phyloP scores from a whole-genome alignment of 2,888 invertebrate genomes.

The Plagodis pulveraria region DNA sequence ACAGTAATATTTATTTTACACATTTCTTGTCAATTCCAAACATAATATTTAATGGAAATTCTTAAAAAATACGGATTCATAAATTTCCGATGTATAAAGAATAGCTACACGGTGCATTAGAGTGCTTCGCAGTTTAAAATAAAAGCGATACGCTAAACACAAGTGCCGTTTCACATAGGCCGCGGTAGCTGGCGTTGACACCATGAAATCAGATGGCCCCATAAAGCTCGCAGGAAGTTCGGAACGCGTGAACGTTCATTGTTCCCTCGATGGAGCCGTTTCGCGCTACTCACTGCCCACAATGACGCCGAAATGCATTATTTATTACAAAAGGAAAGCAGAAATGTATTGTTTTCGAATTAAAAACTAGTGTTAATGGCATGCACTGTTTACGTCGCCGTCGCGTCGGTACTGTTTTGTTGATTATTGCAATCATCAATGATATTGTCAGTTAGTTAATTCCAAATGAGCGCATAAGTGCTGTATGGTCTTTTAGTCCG shows the following conservation, averaged over 20 bases:
- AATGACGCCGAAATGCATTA: conserved; percentile 50
- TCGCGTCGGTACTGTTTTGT: background rate
- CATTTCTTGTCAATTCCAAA: too few species aligned
- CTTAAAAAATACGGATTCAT: too few species aligned
- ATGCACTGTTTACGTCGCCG: conserved; percentile 1
- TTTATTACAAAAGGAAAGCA: conserved; percentile 37
- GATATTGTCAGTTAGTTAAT: too few species aligned
- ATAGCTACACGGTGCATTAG: conserved; percentile 1
- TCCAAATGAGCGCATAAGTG: too few species aligned
- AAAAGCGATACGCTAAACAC: conserved; percentile 24
- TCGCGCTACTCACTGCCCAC: conserved; percentile 65
- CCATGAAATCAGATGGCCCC: conserved; percentile 66
- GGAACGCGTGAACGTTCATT: conserved; percentile 67
- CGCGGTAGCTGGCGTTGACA: conserved; percentile 44
- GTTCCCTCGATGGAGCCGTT: conserved; percentile 58
- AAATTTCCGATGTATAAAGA: too few species aligned
- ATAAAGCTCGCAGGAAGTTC: conserved; percentile 68
- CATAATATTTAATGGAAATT: too few species aligned
- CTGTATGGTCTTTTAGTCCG: too few species aligned
- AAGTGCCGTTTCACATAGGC: conserved; percentile 17
- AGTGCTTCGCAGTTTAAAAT: conserved; percentile 13
- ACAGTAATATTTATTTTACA: too few species aligned
- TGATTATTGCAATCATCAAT: too few species aligned
- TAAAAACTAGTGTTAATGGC: conserved; percentile 26
- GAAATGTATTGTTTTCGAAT: conserved; percentile 33